A percentile compares a stretch with the other conserved stretches of the same genome.
Evolutionary conservation across 1,140 invertebrate species (phyloP).

Genomic region (Antheraea pernyi): DNA sequence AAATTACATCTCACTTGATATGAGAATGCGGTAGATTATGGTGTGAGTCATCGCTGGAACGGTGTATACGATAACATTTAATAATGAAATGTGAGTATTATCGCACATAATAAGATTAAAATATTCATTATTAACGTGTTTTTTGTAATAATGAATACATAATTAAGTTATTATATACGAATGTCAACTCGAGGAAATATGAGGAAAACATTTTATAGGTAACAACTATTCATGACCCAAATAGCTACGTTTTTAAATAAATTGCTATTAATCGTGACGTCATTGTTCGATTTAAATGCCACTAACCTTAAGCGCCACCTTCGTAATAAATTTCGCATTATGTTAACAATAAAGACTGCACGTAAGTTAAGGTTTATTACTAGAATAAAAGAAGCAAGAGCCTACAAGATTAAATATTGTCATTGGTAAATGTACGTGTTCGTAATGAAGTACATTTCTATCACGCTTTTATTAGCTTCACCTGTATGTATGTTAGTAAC

Average conservation of each 20-base stretch:
- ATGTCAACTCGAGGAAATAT: too few species aligned
- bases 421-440: conserved; percentile 29
- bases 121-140: not conserved
- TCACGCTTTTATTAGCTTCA: too few species aligned
- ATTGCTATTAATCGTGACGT: not conserved
- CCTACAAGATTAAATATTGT: conserved; percentile 39
- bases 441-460: conserved; percentile 20
- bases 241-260: not conserved
- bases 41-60: conserved; percentile 6
- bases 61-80: conserved; percentile 8
- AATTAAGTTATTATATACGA: too few species aligned
- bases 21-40: conserved; percentile 24
- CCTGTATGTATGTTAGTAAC: too few species aligned
- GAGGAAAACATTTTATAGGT: too few species aligned
- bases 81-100: not conserved
- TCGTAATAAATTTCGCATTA: conserved; percentile 42
- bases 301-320: conserved; percentile 31
- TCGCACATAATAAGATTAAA: conserved; percentile 7
- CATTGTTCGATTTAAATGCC: not conserved
- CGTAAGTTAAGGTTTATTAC: conserved; percentile 24
- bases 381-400: conserved; percentile 51
- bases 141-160: conserved; percentile 8
- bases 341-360: conserved; percentile 42
- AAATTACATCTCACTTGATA: conserved; percentile 23
- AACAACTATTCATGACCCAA: not conserved